Percentiles rank a stretch among this genome's conserved stretches.
These are phyloP conservation scores for Cynopterus sphinx DNA, from an alignment of 2,797 vertebrate genomes.

Conservation along the genomic window DNA sequence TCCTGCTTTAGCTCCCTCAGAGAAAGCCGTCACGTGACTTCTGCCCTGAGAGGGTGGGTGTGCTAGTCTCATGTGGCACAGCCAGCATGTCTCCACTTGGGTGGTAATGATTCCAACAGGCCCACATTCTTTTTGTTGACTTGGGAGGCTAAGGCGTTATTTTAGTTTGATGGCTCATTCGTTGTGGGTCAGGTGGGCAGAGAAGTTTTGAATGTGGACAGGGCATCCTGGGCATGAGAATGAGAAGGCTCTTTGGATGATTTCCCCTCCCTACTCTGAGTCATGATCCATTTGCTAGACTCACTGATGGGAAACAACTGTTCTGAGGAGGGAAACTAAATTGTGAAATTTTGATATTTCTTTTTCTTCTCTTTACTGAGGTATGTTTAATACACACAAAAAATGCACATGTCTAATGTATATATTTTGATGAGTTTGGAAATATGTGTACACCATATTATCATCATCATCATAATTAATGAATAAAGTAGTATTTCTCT, in stretches of 20 bases:
- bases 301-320: not conserved
- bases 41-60: not conserved
- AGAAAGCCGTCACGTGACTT: not conserved
- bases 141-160: not conserved
- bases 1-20: not conserved
- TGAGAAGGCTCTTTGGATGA: no score
- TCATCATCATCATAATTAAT: not conserved
- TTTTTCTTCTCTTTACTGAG: not conserved
- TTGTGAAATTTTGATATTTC: not conserved
- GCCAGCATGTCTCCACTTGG: not conserved
- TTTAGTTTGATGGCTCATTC: not conserved
- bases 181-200: not conserved
- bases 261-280: not conserved
- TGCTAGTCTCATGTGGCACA: not conserved
- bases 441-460: not conserved
- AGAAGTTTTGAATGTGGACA: not conserved
- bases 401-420: not conserved
- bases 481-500: not conserved
- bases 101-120: not conserved
- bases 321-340: not conserved
- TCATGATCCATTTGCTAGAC: not conserved
- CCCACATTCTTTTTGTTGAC: not conserved
- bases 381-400: not conserved
- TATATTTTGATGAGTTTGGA: not conserved
- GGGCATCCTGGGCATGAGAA: not conserved